Evolutionary conservation across 2,797 vertebrate genomes (phyloP), one percentile per base, ranked within the genome.

Genomic region (Melanotaenia maccullochi): DNA sequence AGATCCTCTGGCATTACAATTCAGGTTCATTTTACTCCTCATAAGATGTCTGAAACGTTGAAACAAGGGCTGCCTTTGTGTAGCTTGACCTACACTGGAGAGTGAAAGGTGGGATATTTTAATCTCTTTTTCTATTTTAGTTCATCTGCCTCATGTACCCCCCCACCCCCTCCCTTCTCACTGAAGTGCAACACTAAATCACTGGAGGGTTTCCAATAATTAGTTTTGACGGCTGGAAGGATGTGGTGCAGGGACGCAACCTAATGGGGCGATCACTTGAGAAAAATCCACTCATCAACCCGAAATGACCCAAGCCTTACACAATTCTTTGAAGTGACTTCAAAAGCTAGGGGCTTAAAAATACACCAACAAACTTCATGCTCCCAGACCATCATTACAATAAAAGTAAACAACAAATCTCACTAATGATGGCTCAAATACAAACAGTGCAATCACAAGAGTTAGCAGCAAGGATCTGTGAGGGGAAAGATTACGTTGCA

Each of bases 281-380:
- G 70, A 30, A 16, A 40, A 64, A 71, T 71, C 42, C 60, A 60
- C 32, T n/a, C 44, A 63, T 52, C 32, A 7, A 60, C 32, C 56
- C 51, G 68, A 24, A 73, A 82, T 70, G 67, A 62, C 72, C 63
- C 12, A 52, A 67, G 28, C 25, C 6, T 16, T 32, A 62, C 40
- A 65, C 9, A 22, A 60, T 58, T 61, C 64, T 76, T 86, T 82
- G 76, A 84, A 85, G 78, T 60, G 5, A 68, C 70, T 81, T 85
- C 74, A 76, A 80, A 84, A 55, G 73, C 61, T 25, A 24, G 35
- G 62, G 4, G 25, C 65, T 64, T 65, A 32, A 60, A 76, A 79
- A 65, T 69, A 68, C 75, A 79, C 24, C 16, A 56, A 9, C 47
- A 66, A 35, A 33, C 6, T 30, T 57, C 57, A 44, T 3, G 20